These are phyloP conservation scores for Scaeva pyrastri DNA, from an alignment of 2,888 invertebrate species.

Conservation along the genomic window DNA sequence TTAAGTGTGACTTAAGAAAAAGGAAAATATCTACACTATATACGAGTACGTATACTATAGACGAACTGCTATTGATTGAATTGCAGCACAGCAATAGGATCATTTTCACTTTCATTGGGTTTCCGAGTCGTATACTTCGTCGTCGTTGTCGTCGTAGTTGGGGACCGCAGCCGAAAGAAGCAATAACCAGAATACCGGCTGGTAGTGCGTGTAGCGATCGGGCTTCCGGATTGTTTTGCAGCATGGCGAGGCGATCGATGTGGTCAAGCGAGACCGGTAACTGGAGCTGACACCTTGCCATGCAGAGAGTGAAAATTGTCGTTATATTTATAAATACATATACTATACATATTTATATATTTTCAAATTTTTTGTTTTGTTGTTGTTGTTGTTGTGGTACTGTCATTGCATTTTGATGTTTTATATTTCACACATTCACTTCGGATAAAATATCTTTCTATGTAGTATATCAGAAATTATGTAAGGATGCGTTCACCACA, in stretches of 20 bases:
- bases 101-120: constrained; percentile 74
- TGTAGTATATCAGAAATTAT: constrained; percentile 28
- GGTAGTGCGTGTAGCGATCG: constrained; percentile 65
- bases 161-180: constrained; percentile 52
- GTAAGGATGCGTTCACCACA: constrained; percentile 56
- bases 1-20: constrained; percentile 24
- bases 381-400: background rate
- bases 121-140: constrained; percentile 59
- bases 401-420: constrained; percentile 11
- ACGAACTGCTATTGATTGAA: constrained; percentile 22
- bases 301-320: constrained; percentile 9
- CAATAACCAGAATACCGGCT: constrained; percentile 70
- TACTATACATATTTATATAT: background rate
- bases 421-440: constrained; percentile 40
- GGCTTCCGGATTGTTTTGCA: constrained; percentile 72
- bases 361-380: background rate
- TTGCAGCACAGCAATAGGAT: constrained; percentile 49
- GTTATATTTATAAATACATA: constrained; percentile 25
- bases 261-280: constrained; percentile 65
- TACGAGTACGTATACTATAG: no score
- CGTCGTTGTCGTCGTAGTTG: no score
- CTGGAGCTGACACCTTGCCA: constrained; percentile 67
- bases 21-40: constrained; percentile 56
- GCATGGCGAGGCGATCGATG: constrained; percentile 21
- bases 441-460: constrained; percentile 39